Percentiles rank a stretch among this genome's conserved stretches.
phyloP scores from a whole-genome alignment of 2,888 invertebrate genomes.

The Leucophora obtusa region DNA sequence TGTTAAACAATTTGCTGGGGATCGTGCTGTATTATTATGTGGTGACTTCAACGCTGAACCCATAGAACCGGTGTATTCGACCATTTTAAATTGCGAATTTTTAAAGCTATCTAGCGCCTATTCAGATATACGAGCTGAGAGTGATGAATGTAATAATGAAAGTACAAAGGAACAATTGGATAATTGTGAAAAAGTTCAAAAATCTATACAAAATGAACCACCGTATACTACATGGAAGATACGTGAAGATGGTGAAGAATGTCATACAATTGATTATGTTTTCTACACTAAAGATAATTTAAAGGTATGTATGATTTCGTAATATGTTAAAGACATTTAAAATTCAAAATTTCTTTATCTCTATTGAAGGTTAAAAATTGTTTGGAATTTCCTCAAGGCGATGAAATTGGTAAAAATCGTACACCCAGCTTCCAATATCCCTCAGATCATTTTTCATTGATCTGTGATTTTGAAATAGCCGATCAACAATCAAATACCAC shows the following conservation, averaged over 20 bases:
- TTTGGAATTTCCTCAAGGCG: slow-evolving; percentile 81
- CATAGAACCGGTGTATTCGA: slow-evolving; percentile 84
- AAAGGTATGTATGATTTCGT: slow-evolving; percentile 77
- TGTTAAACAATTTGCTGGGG: slow-evolving; percentile 78
- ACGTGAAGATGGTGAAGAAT: slow-evolving; percentile 84
- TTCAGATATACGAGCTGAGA: slow-evolving; percentile 77
- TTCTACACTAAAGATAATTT: slow-evolving; percentile 82
- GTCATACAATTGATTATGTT: slow-evolving; percentile 87
- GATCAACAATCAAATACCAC: slow-evolving; percentile 44
- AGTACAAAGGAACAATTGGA: slow-evolving; percentile 51
- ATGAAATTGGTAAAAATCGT: slow-evolving; percentile 83
- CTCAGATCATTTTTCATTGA: slow-evolving; percentile 88
- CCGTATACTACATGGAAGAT: slow-evolving; percentile 88
- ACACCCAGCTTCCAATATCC: slow-evolving; percentile 85
- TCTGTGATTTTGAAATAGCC: slow-evolving; percentile 81
- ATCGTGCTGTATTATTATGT: slow-evolving; percentile 83
- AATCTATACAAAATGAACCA: slow-evolving; percentile 81
- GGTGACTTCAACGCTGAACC: slow-evolving; percentile 90
- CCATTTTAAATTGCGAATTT: slow-evolving; percentile 79
- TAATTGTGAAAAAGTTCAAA: slow-evolving; percentile 68
- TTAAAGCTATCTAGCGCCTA: slow-evolving; percentile 80
- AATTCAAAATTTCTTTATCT: background rate
- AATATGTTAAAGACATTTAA: background rate
- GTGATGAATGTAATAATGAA: slow-evolving; percentile 64
- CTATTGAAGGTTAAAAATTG: slow-evolving; percentile 76